phyloP scores from a whole-genome alignment of 2,113 vertebrate species.

The Crotalus tigris region DNA sequence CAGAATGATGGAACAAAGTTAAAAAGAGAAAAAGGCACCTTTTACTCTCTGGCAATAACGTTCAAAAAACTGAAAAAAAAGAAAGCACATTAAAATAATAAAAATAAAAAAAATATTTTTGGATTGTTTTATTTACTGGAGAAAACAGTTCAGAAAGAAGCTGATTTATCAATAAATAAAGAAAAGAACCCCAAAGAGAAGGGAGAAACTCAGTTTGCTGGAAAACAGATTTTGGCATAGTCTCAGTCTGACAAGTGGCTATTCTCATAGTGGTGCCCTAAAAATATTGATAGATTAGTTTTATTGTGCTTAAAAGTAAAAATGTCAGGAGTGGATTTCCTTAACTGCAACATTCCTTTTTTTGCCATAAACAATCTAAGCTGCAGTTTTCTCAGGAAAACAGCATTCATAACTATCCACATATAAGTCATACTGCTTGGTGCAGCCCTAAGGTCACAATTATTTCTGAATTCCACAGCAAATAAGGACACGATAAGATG shows the following conservation, averaged over 20 bases:
- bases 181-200: not conserved
- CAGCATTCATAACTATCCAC: conserved; percentile 32
- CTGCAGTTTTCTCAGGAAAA: not conserved
- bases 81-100: conserved; percentile 43
- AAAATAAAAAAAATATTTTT: not conserved
- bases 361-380: conserved; percentile 40
- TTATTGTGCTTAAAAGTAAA: conserved; percentile 43
- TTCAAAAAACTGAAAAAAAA: not conserved
- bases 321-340: conserved; percentile 28
- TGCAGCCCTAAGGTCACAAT: conserved; percentile 65
- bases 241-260: not conserved
- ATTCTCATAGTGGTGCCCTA: conserved; percentile 10
- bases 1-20: not conserved
- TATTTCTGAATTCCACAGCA: conserved; percentile 66
- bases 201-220: not conserved
- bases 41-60: not conserved
- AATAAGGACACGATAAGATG: conserved; percentile 44
- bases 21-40: not conserved
- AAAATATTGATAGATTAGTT: not conserved
- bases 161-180: not conserved
- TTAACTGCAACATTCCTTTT: conserved; percentile 54
- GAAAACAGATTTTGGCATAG: not conserved
- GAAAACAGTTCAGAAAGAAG: not conserved
- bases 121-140: not conserved
- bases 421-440: conserved; percentile 49